phyloP scores from a whole-genome alignment of 2,797 vertebrate genomes.

The Alectoris magna region DNA sequence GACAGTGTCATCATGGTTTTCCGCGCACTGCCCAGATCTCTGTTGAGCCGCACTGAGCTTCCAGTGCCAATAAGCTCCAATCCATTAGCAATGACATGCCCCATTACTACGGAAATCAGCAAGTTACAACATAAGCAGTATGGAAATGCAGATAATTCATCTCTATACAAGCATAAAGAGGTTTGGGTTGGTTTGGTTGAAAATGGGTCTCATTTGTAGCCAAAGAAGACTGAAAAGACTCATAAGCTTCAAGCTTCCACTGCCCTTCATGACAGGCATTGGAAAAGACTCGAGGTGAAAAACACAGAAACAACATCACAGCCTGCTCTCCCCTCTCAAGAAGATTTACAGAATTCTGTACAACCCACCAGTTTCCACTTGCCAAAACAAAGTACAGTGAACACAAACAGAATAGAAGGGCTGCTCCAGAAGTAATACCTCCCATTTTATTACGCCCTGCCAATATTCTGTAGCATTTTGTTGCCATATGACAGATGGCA shows the following conservation, averaged over 20 bases:
- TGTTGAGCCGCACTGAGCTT: conserved; percentile 80
- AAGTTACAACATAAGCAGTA: neutral
- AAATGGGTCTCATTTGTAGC: neutral
- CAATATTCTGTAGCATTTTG: too few species aligned
- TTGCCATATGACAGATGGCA: too few species aligned
- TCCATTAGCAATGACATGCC: conserved; percentile 88
- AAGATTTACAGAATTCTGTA: neutral
- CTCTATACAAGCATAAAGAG: neutral
- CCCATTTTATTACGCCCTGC: too few species aligned
- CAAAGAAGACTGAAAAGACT: neutral
- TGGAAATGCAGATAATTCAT: neutral
- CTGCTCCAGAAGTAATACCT: too few species aligned
- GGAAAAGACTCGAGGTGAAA: neutral
- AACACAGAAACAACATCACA: neutral
- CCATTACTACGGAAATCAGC: conserved; percentile 85
- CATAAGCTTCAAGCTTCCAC: neutral
- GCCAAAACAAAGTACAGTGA: neutral
- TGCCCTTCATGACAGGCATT: neutral
- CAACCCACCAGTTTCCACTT: neutral
- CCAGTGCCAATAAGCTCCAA: conserved; percentile 85
- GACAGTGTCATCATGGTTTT: conserved; percentile 82
- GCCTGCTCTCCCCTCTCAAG: neutral
- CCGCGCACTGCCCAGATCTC: conserved; percentile 82
- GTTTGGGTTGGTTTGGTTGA: neutral
- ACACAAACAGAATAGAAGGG: neutral